Evolutionary conservation across 2,888 invertebrate genomes (phyloP), one percentile per base, ranked within the genome.

Genomic region (Perdita meconis): DNA sequence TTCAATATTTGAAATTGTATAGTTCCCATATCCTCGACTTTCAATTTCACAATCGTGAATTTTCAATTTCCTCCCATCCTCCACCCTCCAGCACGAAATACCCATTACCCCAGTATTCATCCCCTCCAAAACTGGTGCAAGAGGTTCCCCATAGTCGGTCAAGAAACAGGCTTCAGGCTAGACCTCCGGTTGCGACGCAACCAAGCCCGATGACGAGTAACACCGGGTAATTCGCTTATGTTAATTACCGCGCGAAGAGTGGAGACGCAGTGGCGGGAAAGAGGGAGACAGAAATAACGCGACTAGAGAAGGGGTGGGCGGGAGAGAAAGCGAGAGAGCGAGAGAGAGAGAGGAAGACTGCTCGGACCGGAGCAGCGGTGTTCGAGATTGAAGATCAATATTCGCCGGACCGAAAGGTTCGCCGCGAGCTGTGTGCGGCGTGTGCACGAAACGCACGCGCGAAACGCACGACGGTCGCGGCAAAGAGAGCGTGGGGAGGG

Each of bases 341-440:
- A 24, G 36, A 40, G 44, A 19, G 40, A 1, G 16, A 51, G n/a
- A 8, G 13, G 36, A 40, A 30, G 42, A 12, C 47, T 61, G 67
- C 55, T 53, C 73, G 44, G 55, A 38, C n/a, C n/a, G n/a, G n/a
- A n/a, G n/a, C n/a, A n/a, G 16, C 40, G 38, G 61, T 50, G 75
- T 82, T 80, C 76, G 74, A 74, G 83, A 88, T 88, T 88, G 83
- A 88, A 88, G 86, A 88, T 88, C 88, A 88, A 88, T 88, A 87
- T 88, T 83, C 84, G 72, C 65, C 74, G 73, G 74, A 63, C 74
- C 81, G 76, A 81, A 76, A 84, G 80, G 80, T 81, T 82, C 79
- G 57, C 69, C 60, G 66, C 65, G 65, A 53, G 81, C 75, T 76
- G n/a, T n/a, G n/a, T n/a, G 77, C 74, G 67, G 78, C 78, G 71